Evolutionary conservation across 1,140 invertebrate species (phyloP).

Genomic region (Choristoneura fumiferana): DNA sequence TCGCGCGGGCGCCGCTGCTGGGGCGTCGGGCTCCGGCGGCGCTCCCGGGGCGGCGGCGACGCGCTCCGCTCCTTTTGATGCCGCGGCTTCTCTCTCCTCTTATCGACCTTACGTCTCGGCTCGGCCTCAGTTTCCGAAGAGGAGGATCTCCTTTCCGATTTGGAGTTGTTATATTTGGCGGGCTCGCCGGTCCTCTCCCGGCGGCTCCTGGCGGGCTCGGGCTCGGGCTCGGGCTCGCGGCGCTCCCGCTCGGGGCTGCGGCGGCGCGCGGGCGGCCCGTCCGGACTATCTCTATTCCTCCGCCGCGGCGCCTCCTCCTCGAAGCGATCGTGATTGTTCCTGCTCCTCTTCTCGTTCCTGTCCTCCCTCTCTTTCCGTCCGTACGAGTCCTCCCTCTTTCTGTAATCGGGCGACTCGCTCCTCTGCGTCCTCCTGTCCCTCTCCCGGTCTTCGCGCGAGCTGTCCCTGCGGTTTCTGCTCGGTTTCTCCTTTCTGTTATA

Average conservation of each 20-base stretch:
- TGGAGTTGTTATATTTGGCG: conserved; percentile 48
- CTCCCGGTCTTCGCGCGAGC: not conserved
- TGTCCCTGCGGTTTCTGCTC: not conserved
- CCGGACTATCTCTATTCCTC: conserved; percentile 28
- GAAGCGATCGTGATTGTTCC: conserved; percentile 40
- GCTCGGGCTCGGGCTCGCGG: not conserved
- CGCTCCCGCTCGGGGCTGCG: not conserved
- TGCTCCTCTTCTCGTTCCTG: conserved; percentile 42
- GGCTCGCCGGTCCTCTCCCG: conserved; percentile 43
- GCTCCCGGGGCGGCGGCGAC: conserved; percentile 36
- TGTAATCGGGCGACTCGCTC: conserved; percentile 30
- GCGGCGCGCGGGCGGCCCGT: too few relatives aligned
- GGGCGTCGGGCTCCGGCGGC: conserved; percentile 40
- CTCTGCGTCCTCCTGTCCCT: not conserved
- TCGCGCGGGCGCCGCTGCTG: too few relatives aligned
- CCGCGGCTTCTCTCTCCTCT: conserved; percentile 42
- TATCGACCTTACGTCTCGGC: conserved; percentile 41
- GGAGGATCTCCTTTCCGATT: conserved; percentile 32
- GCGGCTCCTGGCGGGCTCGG: not conserved
- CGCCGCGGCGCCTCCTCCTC: conserved; percentile 28
- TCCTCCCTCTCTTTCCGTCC: conserved; percentile 37
- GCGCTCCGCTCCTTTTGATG: conserved; percentile 42
- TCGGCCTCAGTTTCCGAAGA: conserved; percentile 53
- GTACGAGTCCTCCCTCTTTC: conserved; percentile 36
- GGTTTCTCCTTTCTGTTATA: conserved; percentile 1